Evolutionary conservation across 2,888 invertebrate species (phyloP), one percentile per base, ranked within the genome.

Genomic region (Julus scandinavius): DNA sequence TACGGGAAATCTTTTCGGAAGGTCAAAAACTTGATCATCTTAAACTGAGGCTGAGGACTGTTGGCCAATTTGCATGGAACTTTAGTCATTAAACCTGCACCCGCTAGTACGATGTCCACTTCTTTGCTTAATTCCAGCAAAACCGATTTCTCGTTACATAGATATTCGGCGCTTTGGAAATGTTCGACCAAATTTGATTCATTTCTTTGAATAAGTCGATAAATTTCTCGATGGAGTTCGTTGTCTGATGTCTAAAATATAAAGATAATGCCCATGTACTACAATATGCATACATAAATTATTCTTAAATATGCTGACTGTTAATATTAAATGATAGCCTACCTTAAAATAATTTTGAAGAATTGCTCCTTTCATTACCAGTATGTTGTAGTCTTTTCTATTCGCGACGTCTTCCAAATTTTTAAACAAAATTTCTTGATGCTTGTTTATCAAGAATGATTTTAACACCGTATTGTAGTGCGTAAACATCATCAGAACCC

Each of bases 371-470:
- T 63, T 63, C n/a, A 63, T n/a, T 63, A 63, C 15, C 15, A 63
- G 17, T n/a, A 63, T n/a, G 15, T n/a, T 63, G n/a, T 63, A 63
- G 58, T 63, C 58, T 6, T 63, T 63, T 63, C 58, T 63, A 2
- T 63, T n/a, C n/a, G 58, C 58, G n/a, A 63, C 58, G n/a, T 63
- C 58, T 63, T 63, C n/a, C n/a, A 63, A n/a, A n/a, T n/a, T 63
- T n/a, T 6, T 63, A 63, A 63, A 63, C n/a, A n/a, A 2, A 6
- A n/a, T 63, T n/a, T 63, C 58, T 63, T 63, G 58, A 1, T 63
- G n/a, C 58, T 63, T 63, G n/a, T 63, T 6, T n/a, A 63, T 63
- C 58, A 63, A 63, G n/a, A 63, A 63, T 6, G 58, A 63, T 5
- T 63, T 63, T n/a, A 63, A n/a, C 6, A 63, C 58, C n/a, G 58